Evolutionary conservation across 2,888 invertebrate genomes (phyloP).

Genomic region (Lamproptera curius): DNA sequence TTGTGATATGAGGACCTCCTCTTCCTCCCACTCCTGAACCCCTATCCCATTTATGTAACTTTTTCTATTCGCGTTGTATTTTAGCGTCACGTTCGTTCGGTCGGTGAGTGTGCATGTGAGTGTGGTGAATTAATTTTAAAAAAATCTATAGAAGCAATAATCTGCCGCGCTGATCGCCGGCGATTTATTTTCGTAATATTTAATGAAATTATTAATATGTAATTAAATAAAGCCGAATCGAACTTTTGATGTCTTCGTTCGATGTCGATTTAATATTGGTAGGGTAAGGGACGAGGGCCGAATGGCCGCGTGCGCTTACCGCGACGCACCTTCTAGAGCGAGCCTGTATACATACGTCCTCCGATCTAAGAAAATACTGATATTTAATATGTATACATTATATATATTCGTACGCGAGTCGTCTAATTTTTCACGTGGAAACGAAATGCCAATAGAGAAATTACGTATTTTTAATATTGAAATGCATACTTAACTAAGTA

Average conservation of each 20-base stretch:
- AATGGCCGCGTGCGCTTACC: constrained; percentile 73
- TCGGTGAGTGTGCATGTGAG: constrained; percentile 73
- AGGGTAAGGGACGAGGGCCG: constrained; percentile 71
- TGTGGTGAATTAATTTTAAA: constrained; percentile 45
- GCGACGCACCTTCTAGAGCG: constrained; percentile 77
- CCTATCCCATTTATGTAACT: constrained; percentile 57
- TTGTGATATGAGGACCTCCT: constrained; percentile 67
- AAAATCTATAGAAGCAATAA: constrained; percentile 77
- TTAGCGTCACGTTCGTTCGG: constrained; percentile 52
- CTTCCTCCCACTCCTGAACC: constrained; percentile 67
- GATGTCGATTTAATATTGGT: constrained; percentile 65
- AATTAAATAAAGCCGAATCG: constrained; percentile 54
- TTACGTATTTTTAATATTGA: constrained; percentile 78
- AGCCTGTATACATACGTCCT: constrained; percentile 78
- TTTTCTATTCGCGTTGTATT: constrained; percentile 61
- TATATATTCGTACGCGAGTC: constrained; percentile 74
- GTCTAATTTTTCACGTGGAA: constrained; percentile 74
- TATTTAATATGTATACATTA: constrained; percentile 73
- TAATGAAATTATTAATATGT: constrained; percentile 34
- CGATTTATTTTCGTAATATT: constrained; percentile 78
- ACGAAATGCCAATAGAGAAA: constrained; percentile 75
- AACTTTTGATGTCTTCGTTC: constrained; percentile 76
- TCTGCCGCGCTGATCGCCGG: constrained; percentile 74
- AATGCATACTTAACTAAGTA: constrained; percentile 64
- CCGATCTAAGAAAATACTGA: constrained; percentile 73